Conservation (phyloP, 2,888 invertebrate genomes). For the Apotomis turbidana region DNA sequence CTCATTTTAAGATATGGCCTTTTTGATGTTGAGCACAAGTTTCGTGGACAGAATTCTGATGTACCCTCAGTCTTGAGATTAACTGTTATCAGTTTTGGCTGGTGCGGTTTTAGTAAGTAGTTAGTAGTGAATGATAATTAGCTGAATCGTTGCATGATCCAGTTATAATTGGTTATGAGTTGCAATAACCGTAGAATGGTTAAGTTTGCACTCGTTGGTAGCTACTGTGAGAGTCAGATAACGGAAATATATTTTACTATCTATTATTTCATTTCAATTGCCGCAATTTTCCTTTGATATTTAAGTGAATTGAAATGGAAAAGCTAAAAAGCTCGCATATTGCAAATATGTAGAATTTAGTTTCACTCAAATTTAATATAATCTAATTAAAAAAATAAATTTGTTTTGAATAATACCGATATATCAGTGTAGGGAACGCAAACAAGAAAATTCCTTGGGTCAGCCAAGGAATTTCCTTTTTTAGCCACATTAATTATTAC, state of each 20-base stretch:
- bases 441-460: too few relatives aligned
- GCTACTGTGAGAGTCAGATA: background rate
- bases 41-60: constrained; percentile 39
- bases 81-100: constrained; percentile 34
- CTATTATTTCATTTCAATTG: background rate
- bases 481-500: too few relatives aligned
- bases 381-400: too few relatives aligned
- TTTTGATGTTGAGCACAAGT: constrained; percentile 4
- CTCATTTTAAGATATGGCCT: background rate
- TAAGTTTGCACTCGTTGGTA: constrained; percentile 1
- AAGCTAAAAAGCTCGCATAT: background rate
- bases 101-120: background rate
- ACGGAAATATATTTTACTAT: background rate
- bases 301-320: background rate
- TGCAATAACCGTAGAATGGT: background rate
- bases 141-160: background rate
- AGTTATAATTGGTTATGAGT: background rate
- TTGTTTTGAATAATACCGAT: too few relatives aligned
- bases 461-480: too few relatives aligned
- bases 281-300: background rate
- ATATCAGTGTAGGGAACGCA: too few relatives aligned
- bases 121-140: constrained; percentile 26
- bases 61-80: constrained; percentile 29
- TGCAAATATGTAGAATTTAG: too few relatives aligned
- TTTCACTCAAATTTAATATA: too few relatives aligned